phyloP scores from a whole-genome alignment of 2,888 invertebrate species.

The Scaptomyza reducta region DNA sequence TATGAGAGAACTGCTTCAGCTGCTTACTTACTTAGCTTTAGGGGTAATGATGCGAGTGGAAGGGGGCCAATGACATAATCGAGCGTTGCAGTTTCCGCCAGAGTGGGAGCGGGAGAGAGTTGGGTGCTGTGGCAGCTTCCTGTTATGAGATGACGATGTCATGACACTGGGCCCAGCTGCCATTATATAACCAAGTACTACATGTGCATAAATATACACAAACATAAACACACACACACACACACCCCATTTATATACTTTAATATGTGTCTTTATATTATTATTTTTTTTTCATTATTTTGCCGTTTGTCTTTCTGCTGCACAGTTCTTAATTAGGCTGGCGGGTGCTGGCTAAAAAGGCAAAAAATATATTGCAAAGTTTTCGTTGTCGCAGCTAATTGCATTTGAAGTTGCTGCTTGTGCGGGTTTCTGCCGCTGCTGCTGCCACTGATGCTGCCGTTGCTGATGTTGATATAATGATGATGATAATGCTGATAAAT shows the following conservation, averaged over 20 bases:
- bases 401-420: conserved; percentile 54
- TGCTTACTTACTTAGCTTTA: background rate
- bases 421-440: conserved; percentile 25
- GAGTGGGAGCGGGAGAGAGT: conserved; percentile 3
- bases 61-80: conserved; percentile 69
- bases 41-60: conserved; percentile 21
- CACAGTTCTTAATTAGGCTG: conserved; percentile 68
- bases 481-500: conserved; percentile 48
- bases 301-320: conserved; percentile 6
- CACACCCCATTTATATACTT: background rate
- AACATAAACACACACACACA: background rate
- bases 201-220: background rate
- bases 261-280: conserved; percentile 4
- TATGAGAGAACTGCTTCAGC: conserved; percentile 23
- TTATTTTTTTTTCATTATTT: background rate
- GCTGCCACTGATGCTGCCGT: background rate
- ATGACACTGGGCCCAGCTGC: conserved; percentile 43
- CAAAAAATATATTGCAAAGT: conserved; percentile 31
- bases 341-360: conserved; percentile 16
- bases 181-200: conserved; percentile 22
- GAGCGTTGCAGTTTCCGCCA: conserved; percentile 70
- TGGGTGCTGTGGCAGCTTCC: conserved; percentile 40
- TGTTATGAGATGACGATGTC: conserved; percentile 51
- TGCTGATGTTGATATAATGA: conserved; percentile 30
- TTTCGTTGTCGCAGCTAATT: conserved; percentile 58